phyloP scores from a whole-genome alignment of 1,140 invertebrate genomes.

The Thrips palmi region DNA sequence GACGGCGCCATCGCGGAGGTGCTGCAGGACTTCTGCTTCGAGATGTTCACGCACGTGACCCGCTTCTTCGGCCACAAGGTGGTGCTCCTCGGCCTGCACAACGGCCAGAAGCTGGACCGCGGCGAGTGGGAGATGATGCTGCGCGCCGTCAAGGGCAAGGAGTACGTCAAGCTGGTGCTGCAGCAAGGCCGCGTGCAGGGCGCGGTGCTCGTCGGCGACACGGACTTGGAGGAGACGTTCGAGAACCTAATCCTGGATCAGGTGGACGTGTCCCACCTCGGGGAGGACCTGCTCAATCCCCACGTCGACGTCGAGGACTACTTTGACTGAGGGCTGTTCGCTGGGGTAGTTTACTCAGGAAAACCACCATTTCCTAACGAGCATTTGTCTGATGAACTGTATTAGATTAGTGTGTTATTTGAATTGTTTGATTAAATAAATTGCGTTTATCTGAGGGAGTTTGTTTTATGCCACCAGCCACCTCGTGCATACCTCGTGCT shows the following conservation, averaged over 20 bases:
- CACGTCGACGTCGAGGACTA: conserved; percentile 97
- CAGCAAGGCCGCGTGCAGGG: conserved; percentile 74
- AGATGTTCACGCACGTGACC: conserved; percentile 92
- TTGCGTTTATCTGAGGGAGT: too few relatives aligned
- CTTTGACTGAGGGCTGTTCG: conserved; percentile 90
- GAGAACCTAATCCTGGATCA: conserved; percentile 96
- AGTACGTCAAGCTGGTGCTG: conserved; percentile 85
- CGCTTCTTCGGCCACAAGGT: conserved; percentile 91
- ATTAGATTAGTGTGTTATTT: too few relatives aligned
- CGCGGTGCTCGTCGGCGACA: conserved; percentile 90
- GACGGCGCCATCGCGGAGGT: conserved; percentile 43
- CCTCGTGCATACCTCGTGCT: too few relatives aligned
- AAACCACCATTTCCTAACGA: too few relatives aligned
- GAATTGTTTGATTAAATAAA: too few relatives aligned
- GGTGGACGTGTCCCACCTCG: conserved; percentile 71
- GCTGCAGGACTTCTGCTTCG: conserved; percentile 86
- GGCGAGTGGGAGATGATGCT: conserved; percentile 74
- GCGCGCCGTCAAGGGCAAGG: conserved; percentile 59
- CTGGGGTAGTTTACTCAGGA: too few relatives aligned
- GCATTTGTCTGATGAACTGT: too few relatives aligned
- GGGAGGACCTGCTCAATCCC: conserved; percentile 85
- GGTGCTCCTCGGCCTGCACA: conserved; percentile 80
- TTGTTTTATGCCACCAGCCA: too few relatives aligned
- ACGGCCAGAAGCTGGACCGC: conserved; percentile 76
- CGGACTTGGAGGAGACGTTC: conserved; percentile 93